Evolutionary conservation across 2,113 vertebrate species (phyloP).

Genomic region (Motacilla tschutschensis): DNA sequence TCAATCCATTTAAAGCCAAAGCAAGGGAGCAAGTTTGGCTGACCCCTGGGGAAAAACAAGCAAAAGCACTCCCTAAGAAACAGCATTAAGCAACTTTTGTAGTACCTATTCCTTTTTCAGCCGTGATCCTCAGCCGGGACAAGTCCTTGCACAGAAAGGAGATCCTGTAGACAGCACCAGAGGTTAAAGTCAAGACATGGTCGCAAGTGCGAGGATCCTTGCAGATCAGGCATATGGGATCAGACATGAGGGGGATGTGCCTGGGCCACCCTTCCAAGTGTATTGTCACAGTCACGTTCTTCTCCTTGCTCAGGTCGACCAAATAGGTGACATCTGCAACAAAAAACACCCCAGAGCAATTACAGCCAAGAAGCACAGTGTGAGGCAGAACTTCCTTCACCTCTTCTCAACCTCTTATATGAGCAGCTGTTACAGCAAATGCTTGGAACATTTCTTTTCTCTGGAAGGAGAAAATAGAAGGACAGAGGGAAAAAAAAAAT

Average conservation of each 20-base stretch:
- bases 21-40: background rate
- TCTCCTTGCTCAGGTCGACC: slow-evolving; percentile 78
- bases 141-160: slow-evolving; percentile 85
- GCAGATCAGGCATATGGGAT: slow-evolving; percentile 80
- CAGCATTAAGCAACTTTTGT: background rate
- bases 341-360: background rate
- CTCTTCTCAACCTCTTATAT: background rate
- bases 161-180: slow-evolving; percentile 70
- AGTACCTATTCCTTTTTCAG: slow-evolving; percentile 80
- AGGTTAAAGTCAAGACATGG: slow-evolving; percentile 67
- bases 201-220: slow-evolving; percentile 67
- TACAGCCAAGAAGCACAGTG: background rate
- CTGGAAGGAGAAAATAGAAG: background rate
- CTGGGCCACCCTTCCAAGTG: slow-evolving; percentile 37
- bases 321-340: slow-evolving; percentile 65
- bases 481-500: background rate
- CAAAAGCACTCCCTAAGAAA: background rate
- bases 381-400: background rate
- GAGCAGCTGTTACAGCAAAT: background rate
- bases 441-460: background rate
- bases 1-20: background rate
- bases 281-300: slow-evolving; percentile 73
- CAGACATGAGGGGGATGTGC: background rate
- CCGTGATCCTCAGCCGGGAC: slow-evolving; percentile 76
- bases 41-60: background rate